phyloP scores from a whole-genome alignment of 2,113 vertebrate species.

The Istiophorus platypterus region DNA sequence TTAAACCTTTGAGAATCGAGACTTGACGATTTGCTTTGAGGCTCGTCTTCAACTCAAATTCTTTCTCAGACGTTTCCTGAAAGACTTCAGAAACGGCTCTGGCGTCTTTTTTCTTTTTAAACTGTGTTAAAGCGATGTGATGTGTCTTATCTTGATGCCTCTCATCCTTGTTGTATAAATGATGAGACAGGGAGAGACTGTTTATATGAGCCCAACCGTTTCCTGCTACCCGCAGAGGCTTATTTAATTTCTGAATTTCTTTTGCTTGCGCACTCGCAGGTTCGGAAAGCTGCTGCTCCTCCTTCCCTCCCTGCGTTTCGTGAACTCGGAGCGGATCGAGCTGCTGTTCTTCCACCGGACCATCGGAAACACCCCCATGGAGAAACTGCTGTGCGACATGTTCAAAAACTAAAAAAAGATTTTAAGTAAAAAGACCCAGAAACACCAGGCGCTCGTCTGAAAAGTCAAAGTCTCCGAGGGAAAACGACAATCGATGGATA shows the following conservation, averaged over 20 bases:
- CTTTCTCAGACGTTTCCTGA: too few relatives aligned
- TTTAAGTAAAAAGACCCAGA: too few relatives aligned
- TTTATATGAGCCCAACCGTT: background rate
- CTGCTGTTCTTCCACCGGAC: conserved; percentile 95
- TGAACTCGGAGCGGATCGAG: conserved; percentile 94
- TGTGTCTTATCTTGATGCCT: too few relatives aligned
- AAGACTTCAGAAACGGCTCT: too few relatives aligned
- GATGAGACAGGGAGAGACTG: background rate
- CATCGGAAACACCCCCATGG: conserved; percentile 95
- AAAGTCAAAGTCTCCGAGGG: background rate
- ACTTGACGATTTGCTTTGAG: too few relatives aligned
- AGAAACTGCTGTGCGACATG: conserved; percentile 96
- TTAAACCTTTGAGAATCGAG: too few relatives aligned
- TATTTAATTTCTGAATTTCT: conserved; percentile 1
- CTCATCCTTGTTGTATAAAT: too few relatives aligned
- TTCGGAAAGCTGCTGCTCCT: conserved; percentile 96
- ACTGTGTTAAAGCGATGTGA: too few relatives aligned
- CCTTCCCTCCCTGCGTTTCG: conserved; percentile 91
- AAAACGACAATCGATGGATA: background rate
- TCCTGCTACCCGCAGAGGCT: background rate
- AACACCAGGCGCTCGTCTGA: too few relatives aligned
- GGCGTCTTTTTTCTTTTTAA: too few relatives aligned
- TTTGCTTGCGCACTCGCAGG: conserved; percentile 76
- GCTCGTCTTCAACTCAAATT: too few relatives aligned
- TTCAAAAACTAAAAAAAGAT: conserved; percentile 92